Base-by-base conservation (phyloP, 2,888 invertebrate genomes). In the Pachymerium ferrugineum region DNA sequence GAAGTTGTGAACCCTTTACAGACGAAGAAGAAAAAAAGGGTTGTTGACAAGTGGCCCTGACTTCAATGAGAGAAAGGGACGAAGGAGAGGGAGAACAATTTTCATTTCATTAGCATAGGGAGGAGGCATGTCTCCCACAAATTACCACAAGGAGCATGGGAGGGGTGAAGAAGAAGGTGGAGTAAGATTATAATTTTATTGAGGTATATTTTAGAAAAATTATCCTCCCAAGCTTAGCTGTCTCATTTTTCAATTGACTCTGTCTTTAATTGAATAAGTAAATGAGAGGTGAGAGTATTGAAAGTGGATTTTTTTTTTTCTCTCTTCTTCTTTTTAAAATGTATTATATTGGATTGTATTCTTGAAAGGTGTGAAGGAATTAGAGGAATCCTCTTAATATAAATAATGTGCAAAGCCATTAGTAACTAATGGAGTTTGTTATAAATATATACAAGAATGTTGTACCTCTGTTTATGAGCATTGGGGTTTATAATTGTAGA, bases 151-250 rank as follows among this genome's bases (percentile, higher is more conserved):
- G 47, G 47, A 54, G 47, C 47, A 54, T 54, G 47, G 47, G 47
- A 54, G 47, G 47, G 47, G 16, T 54, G 47, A 54, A 42, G 47
- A 22, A 54, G 22, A 54, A 54, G 47, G 47, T 19, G 47, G 47
- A 54, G 47, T 54, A 54, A 54, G 47, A 54, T 54, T 54, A 54
- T 54, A n/a, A 54, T 54, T 54, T 54, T 54, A 54, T 54, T 54
- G 47, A 54, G n/a, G 47, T 54, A 54, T 54, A 54, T 54, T 54
- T 54, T 54, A 54, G 47, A 54, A 54, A 54, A 54, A 19, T 54
- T 47, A n/a, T 54, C 3, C 19, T 19, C 19, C 19, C 10, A 54
- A 3, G 47, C 16, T 12, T n/a, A 54, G 47, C 19, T 54, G 19
- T 54, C 47, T 54, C 47, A 10, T n/a, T 12, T 54, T 54, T 54